phyloP scores from a whole-genome alignment of 2,113 vertebrate genomes.

The Spheniscus mendiculus region DNA sequence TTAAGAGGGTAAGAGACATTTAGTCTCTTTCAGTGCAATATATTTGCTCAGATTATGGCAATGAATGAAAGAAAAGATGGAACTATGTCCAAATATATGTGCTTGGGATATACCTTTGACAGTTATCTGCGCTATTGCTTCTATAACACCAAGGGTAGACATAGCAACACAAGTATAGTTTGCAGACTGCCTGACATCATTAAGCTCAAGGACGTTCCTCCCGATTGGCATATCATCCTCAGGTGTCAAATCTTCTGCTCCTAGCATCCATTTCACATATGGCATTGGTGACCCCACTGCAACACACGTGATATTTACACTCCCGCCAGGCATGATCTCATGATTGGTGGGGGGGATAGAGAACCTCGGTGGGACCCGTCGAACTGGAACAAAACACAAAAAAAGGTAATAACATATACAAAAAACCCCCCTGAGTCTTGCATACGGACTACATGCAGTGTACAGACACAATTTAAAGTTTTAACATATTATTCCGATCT shows the following conservation, averaged over 20 bases:
- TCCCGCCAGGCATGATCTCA: constrained; percentile 99
- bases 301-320: constrained; percentile 98
- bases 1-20: background rate
- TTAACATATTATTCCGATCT: constrained; percentile 10
- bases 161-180: constrained; percentile 99
- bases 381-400: constrained; percentile 88
- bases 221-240: constrained; percentile 99
- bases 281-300: constrained; percentile 99
- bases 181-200: constrained; percentile 96
- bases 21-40: background rate
- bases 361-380: constrained; percentile 95
- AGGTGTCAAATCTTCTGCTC: constrained; percentile 95
- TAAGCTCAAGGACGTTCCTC: constrained; percentile 97
- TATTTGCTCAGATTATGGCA: background rate
- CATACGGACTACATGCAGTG: constrained; percentile 70
- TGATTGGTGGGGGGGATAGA: constrained; percentile 98
- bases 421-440: background rate
- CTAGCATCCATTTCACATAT: constrained; percentile 99
- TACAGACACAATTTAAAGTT: constrained; percentile 68
- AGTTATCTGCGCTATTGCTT: constrained; percentile 97
- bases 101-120: constrained; percentile 89
- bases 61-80: background rate
- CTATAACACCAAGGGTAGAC: constrained; percentile 98
- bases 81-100: background rate
- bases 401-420: constrained; percentile 74